Evolutionary conservation across 2,797 vertebrate genomes (phyloP).

Genomic region (Phrynocephalus forsythii): DNA sequence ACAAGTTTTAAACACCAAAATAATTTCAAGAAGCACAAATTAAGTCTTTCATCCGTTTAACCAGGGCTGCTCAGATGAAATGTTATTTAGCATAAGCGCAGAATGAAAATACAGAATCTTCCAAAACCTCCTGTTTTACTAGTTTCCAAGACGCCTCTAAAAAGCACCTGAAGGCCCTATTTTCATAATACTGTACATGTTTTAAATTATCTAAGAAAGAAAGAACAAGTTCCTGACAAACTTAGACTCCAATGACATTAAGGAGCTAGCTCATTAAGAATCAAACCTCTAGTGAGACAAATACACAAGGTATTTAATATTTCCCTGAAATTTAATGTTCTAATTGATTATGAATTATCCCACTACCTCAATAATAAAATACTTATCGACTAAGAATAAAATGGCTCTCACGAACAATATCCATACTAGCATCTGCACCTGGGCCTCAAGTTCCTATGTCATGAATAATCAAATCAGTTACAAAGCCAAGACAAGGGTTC

Average conservation of each 20-base stretch:
- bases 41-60: not conserved
- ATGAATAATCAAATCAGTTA: not conserved
- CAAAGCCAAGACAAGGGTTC: not conserved
- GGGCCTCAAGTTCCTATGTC: not conserved
- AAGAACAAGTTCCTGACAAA: not conserved
- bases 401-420: not conserved
- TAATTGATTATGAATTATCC: not conserved
- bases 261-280: constrained; percentile 15
- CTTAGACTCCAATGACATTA: not conserved
- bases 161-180: not conserved
- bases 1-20: not conserved
- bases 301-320: not conserved
- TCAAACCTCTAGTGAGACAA: constrained; percentile 19
- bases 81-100: not conserved
- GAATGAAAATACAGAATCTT: not conserved
- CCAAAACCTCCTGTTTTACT: too few species aligned
- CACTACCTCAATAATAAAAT: not conserved
- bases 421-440: not conserved
- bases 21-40: not conserved
- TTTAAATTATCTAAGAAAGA: not conserved
- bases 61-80: not conserved
- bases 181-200: constrained; percentile 11
- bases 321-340: constrained; percentile 14
- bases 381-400: not conserved
- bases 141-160: not conserved